Evolutionary conservation across 2,113 vertebrate species (phyloP).

Genomic region (Cynocephalus volans): DNA sequence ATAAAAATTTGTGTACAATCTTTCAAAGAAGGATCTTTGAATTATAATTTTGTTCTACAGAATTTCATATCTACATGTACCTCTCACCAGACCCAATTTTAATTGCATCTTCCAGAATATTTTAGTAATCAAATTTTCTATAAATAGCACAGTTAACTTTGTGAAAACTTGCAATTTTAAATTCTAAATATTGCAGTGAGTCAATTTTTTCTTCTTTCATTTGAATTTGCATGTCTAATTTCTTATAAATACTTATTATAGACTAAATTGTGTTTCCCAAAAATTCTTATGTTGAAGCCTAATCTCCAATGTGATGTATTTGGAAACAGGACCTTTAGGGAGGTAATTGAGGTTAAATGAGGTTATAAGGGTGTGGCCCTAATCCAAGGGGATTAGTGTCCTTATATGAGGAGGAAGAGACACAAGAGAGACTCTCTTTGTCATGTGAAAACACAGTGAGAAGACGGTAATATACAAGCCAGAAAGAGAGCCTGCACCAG

Average conservation of each 20-base stretch:
- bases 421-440: not conserved
- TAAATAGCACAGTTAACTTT: not conserved
- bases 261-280: not conserved
- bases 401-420: not conserved
- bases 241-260: not conserved
- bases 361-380: not conserved
- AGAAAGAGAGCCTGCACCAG: not conserved
- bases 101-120: not conserved
- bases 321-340: too few species aligned
- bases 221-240: not conserved
- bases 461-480: not conserved
- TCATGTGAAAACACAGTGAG: not conserved
- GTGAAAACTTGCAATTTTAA: constrained; percentile 17
- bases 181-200: not conserved
- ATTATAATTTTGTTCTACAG: constrained; percentile 25
- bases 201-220: not conserved
- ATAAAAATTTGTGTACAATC: not conserved
- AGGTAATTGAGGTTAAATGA: not conserved
- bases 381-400: not conserved
- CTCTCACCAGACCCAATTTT: not conserved
- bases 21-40: not conserved
- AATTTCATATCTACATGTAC: not conserved
- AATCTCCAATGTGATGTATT: not conserved
- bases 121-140: not conserved
- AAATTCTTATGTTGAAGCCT: not conserved